Conservation (phyloP, 2,797 vertebrate species). For the Rhincodon typus region DNA sequence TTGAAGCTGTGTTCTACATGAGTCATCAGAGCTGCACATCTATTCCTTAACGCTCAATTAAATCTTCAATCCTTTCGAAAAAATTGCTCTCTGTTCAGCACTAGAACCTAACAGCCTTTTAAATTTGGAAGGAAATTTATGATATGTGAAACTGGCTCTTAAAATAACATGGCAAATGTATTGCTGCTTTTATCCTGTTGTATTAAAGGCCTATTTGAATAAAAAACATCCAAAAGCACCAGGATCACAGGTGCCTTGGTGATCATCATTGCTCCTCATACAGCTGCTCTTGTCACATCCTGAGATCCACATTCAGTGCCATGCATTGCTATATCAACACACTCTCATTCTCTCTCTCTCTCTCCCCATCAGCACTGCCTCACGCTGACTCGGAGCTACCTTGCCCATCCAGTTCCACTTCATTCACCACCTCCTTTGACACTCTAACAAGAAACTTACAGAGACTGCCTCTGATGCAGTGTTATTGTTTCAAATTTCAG, state of each 20-base stretch:
- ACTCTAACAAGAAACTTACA: no score
- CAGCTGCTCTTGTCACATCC: no score
- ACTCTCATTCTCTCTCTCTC: no score
- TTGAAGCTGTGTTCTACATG: conserved; percentile 10
- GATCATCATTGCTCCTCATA: no score
- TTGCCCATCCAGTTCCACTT: no score
- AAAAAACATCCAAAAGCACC: background rate
- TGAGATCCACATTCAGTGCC: no score
- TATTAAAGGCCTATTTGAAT: background rate
- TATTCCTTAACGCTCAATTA: conserved; percentile 34
- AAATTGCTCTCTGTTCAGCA: background rate
- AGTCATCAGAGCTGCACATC: background rate
- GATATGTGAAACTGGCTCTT: background rate
- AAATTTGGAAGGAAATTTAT: conserved; percentile 27
- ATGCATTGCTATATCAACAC: no score
- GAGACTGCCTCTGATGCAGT: background rate
- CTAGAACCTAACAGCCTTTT: background rate
- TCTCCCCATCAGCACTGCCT: no score
- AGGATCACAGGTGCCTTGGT: no score
- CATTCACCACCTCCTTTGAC: no score
- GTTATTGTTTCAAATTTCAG: background rate
- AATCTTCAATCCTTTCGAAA: conserved; percentile 26
- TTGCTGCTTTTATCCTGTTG: background rate
- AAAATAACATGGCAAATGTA: background rate
- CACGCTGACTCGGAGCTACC: no score